Evolutionary conservation across 2,888 invertebrate genomes (phyloP), one percentile per base, ranked within the genome.

Genomic region (Tetropium fuscum): DNA sequence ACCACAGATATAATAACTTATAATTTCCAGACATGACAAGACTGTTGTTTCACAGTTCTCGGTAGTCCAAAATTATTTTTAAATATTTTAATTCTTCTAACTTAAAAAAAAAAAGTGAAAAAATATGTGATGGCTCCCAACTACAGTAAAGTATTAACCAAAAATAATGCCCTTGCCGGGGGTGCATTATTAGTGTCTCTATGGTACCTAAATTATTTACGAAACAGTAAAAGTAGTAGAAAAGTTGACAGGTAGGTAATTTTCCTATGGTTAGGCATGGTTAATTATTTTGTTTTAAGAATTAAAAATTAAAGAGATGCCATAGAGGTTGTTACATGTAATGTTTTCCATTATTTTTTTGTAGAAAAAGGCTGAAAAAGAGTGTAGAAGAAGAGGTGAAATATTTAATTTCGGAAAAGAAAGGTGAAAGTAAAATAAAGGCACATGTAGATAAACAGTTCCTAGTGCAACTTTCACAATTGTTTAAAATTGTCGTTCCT

Each of bases 401-500:
- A 72, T 93, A 93, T 78, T 87, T 91, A 83, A 93, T 93, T 64
- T 88, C 90, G 65, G 91, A 93, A 73, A 87, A 87, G 72, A n/a
- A n/a, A n/a, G 86, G 84, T 63, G 82, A 82, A 66, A 85, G 83
- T 65, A 78, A 83, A 41, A 85, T 87, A 0, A 92, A 88, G 78
- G 92, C 93, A 1, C 90, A 92, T 61, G 91, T 94, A 1, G 90
- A 94, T 78, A 87, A 87, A 3, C 83, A 85, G 68, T 93, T 94
- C 78, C 86, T 93, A 64, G 84, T 84, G 20, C 92, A 93, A 79
- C 81, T 94, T 34, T 84, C 84, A 49, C 81, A 83, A 72, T 79
- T 94, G 73, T 85, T 94, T 74, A 89, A 86, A 72, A 90, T 95
- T 63, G 86, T 93, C 72, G 84, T 97, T 58, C 97, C 97, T 2